Evolutionary conservation across 1,140 invertebrate genomes (phyloP), one percentile per base, ranked within the genome.

Genomic region (Galendromus occidentalis): DNA sequence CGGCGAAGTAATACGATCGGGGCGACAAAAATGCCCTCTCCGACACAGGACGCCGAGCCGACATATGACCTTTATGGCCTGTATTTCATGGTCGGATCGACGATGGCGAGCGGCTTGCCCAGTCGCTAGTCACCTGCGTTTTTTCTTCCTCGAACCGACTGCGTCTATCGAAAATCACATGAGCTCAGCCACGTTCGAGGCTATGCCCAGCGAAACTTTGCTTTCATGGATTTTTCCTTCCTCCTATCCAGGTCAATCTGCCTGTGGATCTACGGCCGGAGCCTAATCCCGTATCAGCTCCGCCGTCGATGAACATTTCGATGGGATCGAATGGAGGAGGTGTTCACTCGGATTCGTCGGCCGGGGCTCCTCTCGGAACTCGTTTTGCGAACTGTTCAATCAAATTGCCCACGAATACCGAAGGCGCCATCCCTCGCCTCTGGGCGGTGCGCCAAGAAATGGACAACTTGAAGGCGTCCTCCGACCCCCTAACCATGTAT

Each of bases 371-470:
- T 64, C 41, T 67, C n/a, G 47, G 66, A 22, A 33, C 41, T 59
- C 33, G 22, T 42, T 67, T 68, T 42, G 63, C 29, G 18, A 66
- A 29, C 28, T 64, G 65, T 2, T 69, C 76, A 28, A 67, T 79
- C 4, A 70, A 74, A 5, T 70, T 82, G 25, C 80, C 81, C 9
- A 76, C 79, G 12, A 77, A 77, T 65, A 77, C 76, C 1, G 81
- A 82, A 70, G 80, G 79, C 9, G 77, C 79, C n/a, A 79, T 82
- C 47, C 81, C 81, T 9, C 71, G 81, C n/a, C 74, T 82, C 5
- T 82, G 81, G 81, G 77, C 77, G 39, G 76, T 80, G 20, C 75
- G 80, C 41, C 72, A 76, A 44, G 70, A 73, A 7, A 75, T 81
- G 73, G 77, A 79, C 39, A 72, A 79, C 25, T 71, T 81, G 29